Percentiles rank a stretch among this genome's conserved stretches.
Evolutionary conservation across 2,113 vertebrate species (phyloP).

Genomic region (Recurvirostra avosetta): DNA sequence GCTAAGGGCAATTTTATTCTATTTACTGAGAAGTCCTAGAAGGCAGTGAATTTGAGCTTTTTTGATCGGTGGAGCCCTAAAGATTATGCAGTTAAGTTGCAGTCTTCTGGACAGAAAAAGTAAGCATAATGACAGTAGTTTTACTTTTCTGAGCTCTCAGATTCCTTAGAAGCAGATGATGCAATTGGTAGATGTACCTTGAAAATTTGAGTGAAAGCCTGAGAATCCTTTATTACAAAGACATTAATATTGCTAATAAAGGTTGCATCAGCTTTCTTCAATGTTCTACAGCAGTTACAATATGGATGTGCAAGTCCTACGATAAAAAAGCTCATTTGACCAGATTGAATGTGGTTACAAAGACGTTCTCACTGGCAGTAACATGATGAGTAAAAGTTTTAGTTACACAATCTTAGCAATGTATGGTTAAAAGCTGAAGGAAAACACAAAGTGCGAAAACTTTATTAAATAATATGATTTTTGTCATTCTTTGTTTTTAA

Average conservation of each 20-base stretch:
- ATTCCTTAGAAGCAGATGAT: background rate
- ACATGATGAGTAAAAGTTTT: background rate
- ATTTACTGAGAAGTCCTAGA: background rate
- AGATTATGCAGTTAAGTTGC: background rate
- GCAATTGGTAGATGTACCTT: background rate
- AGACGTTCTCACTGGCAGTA: background rate
- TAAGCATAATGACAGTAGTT: background rate
- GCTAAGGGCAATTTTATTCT: background rate
- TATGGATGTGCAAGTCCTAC: background rate
- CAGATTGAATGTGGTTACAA: background rate
- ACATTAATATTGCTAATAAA: background rate
- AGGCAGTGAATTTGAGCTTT: background rate
- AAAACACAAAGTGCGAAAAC: background rate
- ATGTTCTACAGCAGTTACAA: background rate
- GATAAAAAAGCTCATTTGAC: background rate
- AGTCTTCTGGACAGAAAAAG: background rate
- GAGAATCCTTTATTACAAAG: background rate
- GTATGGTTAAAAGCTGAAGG: background rate
- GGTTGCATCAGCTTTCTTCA: background rate
- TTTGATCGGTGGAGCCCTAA: background rate
- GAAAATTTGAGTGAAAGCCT: background rate
- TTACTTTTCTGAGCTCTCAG: background rate
- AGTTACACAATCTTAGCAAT: background rate
- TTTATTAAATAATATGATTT: background rate
- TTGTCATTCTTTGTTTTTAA: background rate